phyloP scores from a whole-genome alignment of 1,140 invertebrate species.

The silkworm (Bombyx mori) region ASM3026992v2 NC_085119.1:16314001-16314500 shows the following conservation, averaged over 20 bases:
- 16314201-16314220: constrained; percentile 36
- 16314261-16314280: constrained; percentile 18
- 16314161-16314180: constrained; percentile 45
- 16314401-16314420: constrained; percentile 64
- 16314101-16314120: constrained; percentile 16
- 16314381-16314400: constrained; percentile 56
- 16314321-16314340: constrained; percentile 61
- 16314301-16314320: constrained; percentile 38
- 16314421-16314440: constrained; percentile 50
- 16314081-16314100: constrained; percentile 9
- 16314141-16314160: constrained; percentile 45
- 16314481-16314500: constrained; percentile 39
- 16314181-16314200: constrained; percentile 48
- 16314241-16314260: constrained; percentile 16
- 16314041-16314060: constrained; percentile 32
- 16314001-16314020: constrained; percentile 58
- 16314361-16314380: constrained; percentile 44
- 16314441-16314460: constrained; percentile 56
- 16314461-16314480: constrained; percentile 59
- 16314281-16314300: constrained; percentile 50
- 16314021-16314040: constrained; percentile 29
- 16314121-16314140: neutral
- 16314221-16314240: constrained; percentile 48
- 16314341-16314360: constrained; percentile 58
- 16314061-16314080: constrained; percentile 18